Conservation (phyloP, 1,140 invertebrate species). For the Muscidifurax raptorellus region DNA sequence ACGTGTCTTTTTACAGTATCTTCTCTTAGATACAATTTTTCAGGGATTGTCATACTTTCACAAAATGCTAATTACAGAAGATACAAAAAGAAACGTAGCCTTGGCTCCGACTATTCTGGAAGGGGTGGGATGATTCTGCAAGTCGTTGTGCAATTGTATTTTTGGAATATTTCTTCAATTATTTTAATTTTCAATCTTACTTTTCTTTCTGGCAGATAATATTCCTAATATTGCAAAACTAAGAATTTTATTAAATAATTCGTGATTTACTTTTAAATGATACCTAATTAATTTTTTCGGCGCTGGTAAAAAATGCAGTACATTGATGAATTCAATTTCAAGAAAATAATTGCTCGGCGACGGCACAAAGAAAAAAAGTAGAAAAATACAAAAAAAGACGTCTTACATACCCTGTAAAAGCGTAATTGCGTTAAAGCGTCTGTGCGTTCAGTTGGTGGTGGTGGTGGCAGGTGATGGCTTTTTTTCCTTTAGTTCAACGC, state of each 20-base stretch:
- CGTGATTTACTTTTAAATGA: too few relatives aligned
- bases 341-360: constrained; percentile 5
- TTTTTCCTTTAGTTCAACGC: constrained; percentile 40
- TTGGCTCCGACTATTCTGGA: not conserved
- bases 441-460: constrained; percentile 27
- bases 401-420: constrained; percentile 15
- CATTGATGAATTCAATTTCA: too few relatives aligned
- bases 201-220: not conserved
- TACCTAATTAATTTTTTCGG: too few relatives aligned
- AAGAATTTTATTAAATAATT: not conserved
- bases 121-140: not conserved
- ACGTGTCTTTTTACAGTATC: not conserved
- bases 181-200: not conserved
- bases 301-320: too few relatives aligned
- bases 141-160: constrained; percentile 23
- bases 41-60: not conserved
- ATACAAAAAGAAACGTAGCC: not conserved
- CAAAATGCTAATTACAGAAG: not conserved
- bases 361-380: constrained; percentile 28
- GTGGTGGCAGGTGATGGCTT: constrained; percentile 28
- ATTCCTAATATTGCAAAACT: not conserved
- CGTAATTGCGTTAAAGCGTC: constrained; percentile 18
- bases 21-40: not conserved
- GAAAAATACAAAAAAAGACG: constrained; percentile 37
- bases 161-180: not conserved